Base-by-base conservation (phyloP, 1,140 invertebrate genomes). In the Harlomillsia oculata region DNA sequence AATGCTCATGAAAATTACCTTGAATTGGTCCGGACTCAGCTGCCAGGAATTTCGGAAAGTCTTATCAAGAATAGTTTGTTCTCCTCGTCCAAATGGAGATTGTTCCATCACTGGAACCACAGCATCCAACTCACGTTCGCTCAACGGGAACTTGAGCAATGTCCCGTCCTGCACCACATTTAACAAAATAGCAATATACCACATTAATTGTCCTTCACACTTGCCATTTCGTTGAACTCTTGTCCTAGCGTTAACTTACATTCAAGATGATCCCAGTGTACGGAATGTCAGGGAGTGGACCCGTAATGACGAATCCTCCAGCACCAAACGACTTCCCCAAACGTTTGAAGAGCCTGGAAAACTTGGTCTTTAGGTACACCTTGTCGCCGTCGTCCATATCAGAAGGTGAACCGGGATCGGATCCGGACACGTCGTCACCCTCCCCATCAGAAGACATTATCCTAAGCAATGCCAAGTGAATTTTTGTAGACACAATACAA, bases 61-160 rank as follows among this genome's bases (percentile, higher is more conserved):
- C 13, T 44, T 56, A 49, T 56, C 43, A 25, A 56, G 29, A 11
- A 56, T 28, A 1, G 54, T 56, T 18, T 25, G 18, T 28, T 23
- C 26, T 23, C 54, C 43, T 51, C 45, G 23, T 4, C 54, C 54
- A 48, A 37, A 56, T n/a, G 46, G 54, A 18, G 54, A 34, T 40
- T 48, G 54, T 9, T 56, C 39, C 25, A 52, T 39, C 11, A 16
- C 21, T 11, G 16, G 18, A 11, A 52, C 40, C 16, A 52, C 8
- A 26, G 14, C 18, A 2, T 1, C 36, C 30, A 25, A 16, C 26
- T 52, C 50, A 8, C 13, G 6, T 4, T 52, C 50, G 4, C 21
- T 1, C 36, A 52, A 39, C 26, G 50, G 50, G 14, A 52, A 52
- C 11, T 52, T 34, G 5, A 50, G 13, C 16, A 37, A 25, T 21